These are phyloP conservation scores for Hydrocynus forskahlii DNA, from an alignment of 2,797 vertebrate species.

Conservation along the genomic window DNA sequence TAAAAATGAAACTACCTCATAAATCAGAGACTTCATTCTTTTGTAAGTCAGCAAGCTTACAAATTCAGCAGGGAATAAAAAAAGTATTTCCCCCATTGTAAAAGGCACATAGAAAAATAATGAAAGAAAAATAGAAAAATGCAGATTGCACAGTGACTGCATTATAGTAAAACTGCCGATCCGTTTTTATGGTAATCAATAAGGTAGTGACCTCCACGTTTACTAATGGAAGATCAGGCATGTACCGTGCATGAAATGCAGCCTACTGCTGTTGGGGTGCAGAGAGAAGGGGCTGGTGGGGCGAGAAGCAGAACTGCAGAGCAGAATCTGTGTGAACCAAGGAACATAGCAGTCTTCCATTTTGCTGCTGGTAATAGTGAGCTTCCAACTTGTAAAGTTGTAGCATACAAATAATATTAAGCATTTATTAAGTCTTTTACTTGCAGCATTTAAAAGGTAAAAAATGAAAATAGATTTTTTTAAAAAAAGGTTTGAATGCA, in stretches of 20 bases:
- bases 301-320: neutral
- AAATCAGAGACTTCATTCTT: too few species aligned
- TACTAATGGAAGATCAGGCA: constrained; percentile 16
- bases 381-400: neutral
- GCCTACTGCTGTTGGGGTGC: constrained; percentile 1
- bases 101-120: neutral
- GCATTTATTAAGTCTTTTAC: neutral
- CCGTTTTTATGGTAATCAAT: neutral
- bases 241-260: neutral
- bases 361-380: neutral
- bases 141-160: neutral
- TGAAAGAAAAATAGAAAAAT: neutral
- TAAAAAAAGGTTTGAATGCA: neutral
- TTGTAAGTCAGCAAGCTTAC: too few species aligned
- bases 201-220: neutral
- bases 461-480: too few species aligned
- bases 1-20: too few species aligned
- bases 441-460: too few species aligned
- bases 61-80: too few species aligned
- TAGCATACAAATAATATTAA: neutral
- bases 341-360: neutral
- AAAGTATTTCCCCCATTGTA: too few species aligned
- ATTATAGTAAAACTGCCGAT: neutral
- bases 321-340: neutral
- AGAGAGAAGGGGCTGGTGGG: neutral